These are phyloP conservation scores for Allophyes oxyacanthae DNA, from an alignment of 2,888 invertebrate species.

Conservation along the genomic window DNA sequence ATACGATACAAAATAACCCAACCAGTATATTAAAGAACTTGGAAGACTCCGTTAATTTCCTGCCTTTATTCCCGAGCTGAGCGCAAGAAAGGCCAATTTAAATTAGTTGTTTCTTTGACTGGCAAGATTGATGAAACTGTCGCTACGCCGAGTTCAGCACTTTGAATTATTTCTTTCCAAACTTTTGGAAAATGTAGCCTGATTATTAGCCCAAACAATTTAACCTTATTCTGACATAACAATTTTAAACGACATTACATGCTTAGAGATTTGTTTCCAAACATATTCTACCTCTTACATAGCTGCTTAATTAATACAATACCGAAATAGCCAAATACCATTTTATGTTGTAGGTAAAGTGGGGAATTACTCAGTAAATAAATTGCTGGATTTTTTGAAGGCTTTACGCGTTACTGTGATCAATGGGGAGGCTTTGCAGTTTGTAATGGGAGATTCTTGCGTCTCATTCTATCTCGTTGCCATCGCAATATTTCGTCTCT, in stretches of 20 bases:
- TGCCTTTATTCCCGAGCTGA: constrained; percentile 52
- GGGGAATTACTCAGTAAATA: constrained; percentile 81
- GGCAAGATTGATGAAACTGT: constrained; percentile 69
- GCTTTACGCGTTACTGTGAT: constrained; percentile 86
- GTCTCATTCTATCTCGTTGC: constrained; percentile 62
- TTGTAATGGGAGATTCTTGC: constrained; percentile 78
- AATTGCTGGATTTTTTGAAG: constrained; percentile 85
- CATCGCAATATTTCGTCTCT: constrained; percentile 59
- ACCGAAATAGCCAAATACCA: constrained; percentile 28
- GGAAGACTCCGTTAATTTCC: constrained; percentile 62
- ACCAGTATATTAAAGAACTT: constrained; percentile 65
- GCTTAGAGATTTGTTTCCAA: constrained; percentile 9
- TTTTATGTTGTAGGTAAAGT: constrained; percentile 46
- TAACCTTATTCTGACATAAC: constrained; percentile 25
- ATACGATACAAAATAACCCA: constrained; percentile 35
- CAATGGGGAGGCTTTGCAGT: constrained; percentile 83
- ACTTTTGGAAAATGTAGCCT: constrained; percentile 45
- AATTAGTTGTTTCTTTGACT: constrained; percentile 67
- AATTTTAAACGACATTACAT: constrained; percentile 20
- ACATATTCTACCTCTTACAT: not conserved
- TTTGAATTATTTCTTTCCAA: constrained; percentile 50
- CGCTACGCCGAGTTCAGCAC: constrained; percentile 57
- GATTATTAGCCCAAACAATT: constrained; percentile 46
- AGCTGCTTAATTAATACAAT: constrained; percentile 8
- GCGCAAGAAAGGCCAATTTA: constrained; percentile 60